phyloP scores from a whole-genome alignment of 2,888 invertebrate genomes.

The Drosophila setosimentum region DNA sequence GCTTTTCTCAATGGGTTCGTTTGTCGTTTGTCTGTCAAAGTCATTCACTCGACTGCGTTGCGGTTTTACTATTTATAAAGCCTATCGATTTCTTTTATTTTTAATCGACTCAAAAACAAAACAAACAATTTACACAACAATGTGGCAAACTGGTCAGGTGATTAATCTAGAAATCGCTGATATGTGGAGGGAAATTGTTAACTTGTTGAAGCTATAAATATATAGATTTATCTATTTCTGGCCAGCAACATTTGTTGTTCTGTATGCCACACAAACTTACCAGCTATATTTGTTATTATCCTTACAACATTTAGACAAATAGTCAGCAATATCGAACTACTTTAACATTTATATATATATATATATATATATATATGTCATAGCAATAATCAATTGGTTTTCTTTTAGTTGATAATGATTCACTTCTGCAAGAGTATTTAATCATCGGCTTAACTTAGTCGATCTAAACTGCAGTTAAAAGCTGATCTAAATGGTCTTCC shows the following conservation, averaged over 20 bases:
- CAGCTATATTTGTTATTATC: background rate
- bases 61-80: slow-evolving; percentile 24
- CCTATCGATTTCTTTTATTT: slow-evolving; percentile 59
- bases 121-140: background rate
- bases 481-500: background rate
- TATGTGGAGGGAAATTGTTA: background rate
- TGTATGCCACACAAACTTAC: background rate
- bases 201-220: background rate
- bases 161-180: too few relatives aligned
- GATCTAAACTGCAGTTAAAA: background rate
- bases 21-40: slow-evolving; percentile 1
- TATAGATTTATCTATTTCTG: too few relatives aligned
- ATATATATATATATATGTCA: too few relatives aligned
- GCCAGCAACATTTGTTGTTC: too few relatives aligned
- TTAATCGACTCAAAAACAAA: slow-evolving; percentile 9
- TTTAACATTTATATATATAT: background rate
- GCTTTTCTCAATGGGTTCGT: slow-evolving; percentile 15
- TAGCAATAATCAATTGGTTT: background rate
- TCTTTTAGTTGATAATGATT: background rate
- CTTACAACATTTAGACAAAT: too few relatives aligned
- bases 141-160: background rate
- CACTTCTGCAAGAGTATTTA: background rate
- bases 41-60: background rate
- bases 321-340: background rate
- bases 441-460: background rate